Evolutionary conservation across 2,797 vertebrate genomes (phyloP).

Genomic region (Prunella strophiata): DNA sequence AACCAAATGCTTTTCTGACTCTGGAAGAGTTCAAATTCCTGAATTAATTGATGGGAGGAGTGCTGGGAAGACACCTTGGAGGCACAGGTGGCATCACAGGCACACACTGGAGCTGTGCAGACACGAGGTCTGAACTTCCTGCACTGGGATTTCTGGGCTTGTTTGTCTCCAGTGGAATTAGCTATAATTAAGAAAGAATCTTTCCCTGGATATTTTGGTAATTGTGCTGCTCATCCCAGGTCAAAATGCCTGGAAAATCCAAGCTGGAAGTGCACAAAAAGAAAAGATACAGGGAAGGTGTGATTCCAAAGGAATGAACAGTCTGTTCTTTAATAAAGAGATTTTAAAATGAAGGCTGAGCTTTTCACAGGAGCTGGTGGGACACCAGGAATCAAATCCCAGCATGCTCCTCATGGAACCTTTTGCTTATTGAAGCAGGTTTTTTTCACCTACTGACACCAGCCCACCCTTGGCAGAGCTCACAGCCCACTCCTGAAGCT

Average conservation of each 20-base stretch:
- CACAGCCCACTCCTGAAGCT: neutral
- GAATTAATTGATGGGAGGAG: neutral
- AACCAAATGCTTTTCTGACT: neutral
- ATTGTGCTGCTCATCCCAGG: neutral
- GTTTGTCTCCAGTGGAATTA: neutral
- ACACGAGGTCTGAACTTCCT: neutral
- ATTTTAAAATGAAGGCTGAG: neutral
- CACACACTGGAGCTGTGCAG: neutral
- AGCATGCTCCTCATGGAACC: neutral
- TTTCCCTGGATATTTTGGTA: neutral
- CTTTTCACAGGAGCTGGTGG: neutral
- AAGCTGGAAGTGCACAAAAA: neutral
- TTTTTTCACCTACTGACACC: neutral
- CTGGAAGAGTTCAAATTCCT: neutral
- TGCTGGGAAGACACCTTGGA: neutral
- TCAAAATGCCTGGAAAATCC: neutral
- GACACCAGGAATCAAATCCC: neutral
- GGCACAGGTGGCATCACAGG: neutral
- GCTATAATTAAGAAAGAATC: neutral
- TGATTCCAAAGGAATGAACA: neutral
- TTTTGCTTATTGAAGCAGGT: neutral
- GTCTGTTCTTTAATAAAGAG: neutral
- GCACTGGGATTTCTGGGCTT: neutral
- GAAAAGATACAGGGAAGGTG: rapidly evolving
- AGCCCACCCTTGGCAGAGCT: neutral